Evolutionary conservation across 1,140 invertebrate species (phyloP), one percentile per base, ranked within the genome.

Genomic region (Hetaerina americana): DNA sequence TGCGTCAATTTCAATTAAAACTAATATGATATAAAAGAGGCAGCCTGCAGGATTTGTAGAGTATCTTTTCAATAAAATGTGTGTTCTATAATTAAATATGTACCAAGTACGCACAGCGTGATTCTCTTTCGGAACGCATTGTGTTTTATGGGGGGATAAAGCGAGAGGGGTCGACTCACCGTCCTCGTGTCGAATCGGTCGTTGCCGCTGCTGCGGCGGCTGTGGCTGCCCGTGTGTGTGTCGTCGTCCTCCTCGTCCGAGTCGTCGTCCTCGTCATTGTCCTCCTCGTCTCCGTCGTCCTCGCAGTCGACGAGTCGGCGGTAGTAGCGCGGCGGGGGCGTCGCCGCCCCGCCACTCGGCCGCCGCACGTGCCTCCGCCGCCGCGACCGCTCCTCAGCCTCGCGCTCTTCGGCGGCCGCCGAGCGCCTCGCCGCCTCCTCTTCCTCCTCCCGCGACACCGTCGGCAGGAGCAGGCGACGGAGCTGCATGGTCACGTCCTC

Each of bases 321-420:
- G 67, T 69, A 57, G 70, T 66, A 67, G 69, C 75, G 66, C 73
- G 31, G 24, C 24, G 70, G 40, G 26, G 70, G 66, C 22, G 68
- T 49, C 66, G 71, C 71, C 72, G 67, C 70, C n/a, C 27, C 76
- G 73, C 69, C 72, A 66, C 31, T 74, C 66, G 15, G 71, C 69
- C 57, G 74, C 74, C 29, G 74, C 40, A 70, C 72, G 73, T 26
- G 71, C 74, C 0, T 79, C 22, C 40, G 2, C 10, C 40, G 15
- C 10, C 15, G 87, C 72, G 87, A 86, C 76, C 88, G 89, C 77
- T 91, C 89, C 22, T 88, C 70, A 15, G 70, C 22, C 15, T 70
- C 27, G 26, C 5, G 5, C 12, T 8, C 26, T 22, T 5, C n/a
- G 6, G n/a, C 26, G 8, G 18, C n/a, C 6, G 26, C 6, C 15